phyloP scores from a whole-genome alignment of 2,797 vertebrate species.

The Brachyrhaphis roseni region DNA sequence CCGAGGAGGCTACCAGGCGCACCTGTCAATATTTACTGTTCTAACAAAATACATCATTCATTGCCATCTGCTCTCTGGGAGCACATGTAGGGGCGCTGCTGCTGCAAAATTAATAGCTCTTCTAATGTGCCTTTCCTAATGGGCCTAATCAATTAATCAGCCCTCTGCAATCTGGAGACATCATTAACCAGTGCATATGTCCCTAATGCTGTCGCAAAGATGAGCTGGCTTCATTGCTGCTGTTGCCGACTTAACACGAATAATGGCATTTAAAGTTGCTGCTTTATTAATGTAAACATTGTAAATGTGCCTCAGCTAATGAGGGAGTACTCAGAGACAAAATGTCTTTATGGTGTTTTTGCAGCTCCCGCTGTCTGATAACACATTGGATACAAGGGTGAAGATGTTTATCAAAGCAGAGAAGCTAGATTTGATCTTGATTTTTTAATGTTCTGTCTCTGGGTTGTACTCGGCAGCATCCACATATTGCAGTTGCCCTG shows the following conservation, averaged over 20 bases:
- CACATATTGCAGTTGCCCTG: background rate
- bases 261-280: conserved; percentile 16
- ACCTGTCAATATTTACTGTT: conserved; percentile 85
- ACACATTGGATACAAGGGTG: conserved; percentile 50
- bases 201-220: conserved; percentile 63
- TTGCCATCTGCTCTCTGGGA: conserved; percentile 78
- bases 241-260: conserved; percentile 33
- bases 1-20: conserved; percentile 53
- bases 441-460: conserved; percentile 45
- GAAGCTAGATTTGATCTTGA: conserved; percentile 53
- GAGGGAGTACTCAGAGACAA: conserved; percentile 8
- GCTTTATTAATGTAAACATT: conserved; percentile 35
- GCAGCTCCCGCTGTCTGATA: conserved; percentile 28
- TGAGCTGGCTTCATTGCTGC: conserved; percentile 39
- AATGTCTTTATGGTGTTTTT: conserved; percentile 21
- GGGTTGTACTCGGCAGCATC: conserved; percentile 17
- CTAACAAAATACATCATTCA: conserved; percentile 82
- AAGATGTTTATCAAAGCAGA: conserved; percentile 38
- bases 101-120: conserved; percentile 77
- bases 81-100: conserved; percentile 61
- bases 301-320: conserved; percentile 21
- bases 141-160: conserved; percentile 80
- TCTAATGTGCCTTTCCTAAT: conserved; percentile 77
- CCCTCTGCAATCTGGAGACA: conserved; percentile 63
- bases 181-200: conserved; percentile 67